Base-by-base conservation (phyloP, 2,797 vertebrate genomes). In the Enteromius treurensis region DNA sequence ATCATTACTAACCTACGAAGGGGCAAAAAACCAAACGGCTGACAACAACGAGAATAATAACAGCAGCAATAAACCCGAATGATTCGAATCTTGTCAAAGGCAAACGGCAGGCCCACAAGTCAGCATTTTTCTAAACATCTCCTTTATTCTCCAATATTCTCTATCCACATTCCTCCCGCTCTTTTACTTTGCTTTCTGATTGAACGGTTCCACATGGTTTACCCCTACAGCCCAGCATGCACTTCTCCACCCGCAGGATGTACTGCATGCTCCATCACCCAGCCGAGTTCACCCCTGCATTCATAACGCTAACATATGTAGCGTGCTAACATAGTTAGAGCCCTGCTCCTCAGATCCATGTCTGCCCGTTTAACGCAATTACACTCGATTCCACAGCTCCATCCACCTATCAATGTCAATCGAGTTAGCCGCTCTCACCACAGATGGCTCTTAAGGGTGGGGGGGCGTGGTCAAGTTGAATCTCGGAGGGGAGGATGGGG, bases 361-460 rank as follows among this genome's bases (percentile, higher is more conserved):
- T 90, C 90, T 93, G 82, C 89, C 85, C 77, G 82, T 86, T 82
- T 92, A 92, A 93, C 29, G 85, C 53, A 86, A 93, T 95, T 93
- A 91, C 3, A 42, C 81, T 86, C 85, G 91, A 92, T 91, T 91
- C 83, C 89, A 88, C 86, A 82, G 70, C 91, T 92, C 87, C 49
- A 90, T 91, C 88, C 87, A 90, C 87, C 91, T 93, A 93, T 93
- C 94, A 91, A 88, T 93, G 91, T 91, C 92, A 94, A 92, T 94
- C 89, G 88, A 85, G 84, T 93, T 90, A 90, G 86, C 81, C 51
- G 84, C 81, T 74, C 88, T 89, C 83, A 87, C 60, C 60, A 64
- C 14, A 64, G 26, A 64, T 13, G 5, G 85, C 80, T 74, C 88
- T 89, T 82, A 87, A 85, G 45, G 58, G 83, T 79, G 29, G 26